Evolutionary conservation across 2,888 invertebrate genomes (phyloP).

Genomic region (Leptogaster cylindrica): DNA sequence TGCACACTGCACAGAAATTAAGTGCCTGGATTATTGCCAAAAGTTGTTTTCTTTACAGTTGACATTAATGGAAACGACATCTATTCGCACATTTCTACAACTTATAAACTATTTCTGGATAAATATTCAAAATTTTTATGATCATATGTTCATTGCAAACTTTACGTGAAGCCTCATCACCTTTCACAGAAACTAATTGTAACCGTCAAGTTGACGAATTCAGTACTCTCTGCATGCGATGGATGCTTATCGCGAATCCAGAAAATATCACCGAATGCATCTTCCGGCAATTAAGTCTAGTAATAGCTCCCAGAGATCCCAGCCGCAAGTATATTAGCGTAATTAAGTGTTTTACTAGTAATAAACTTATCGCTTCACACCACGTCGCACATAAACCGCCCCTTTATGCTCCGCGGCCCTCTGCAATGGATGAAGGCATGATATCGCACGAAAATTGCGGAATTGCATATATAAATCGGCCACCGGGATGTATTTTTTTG

Average conservation of each 20-base stretch:
- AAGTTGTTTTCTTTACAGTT: no score
- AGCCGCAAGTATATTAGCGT: slow-evolving; percentile 16
- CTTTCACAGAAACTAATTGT: slow-evolving; percentile 22
- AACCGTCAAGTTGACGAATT: background rate
- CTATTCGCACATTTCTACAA: no score
- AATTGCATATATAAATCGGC: no score
- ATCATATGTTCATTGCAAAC: no score
- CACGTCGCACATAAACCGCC: slow-evolving; percentile 17
- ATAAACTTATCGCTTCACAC: slow-evolving; percentile 31
- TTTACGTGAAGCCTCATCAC: no score
- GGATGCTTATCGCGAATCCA: background rate
- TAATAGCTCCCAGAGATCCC: slow-evolving; percentile 7
- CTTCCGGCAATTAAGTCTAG: slow-evolving; percentile 25
- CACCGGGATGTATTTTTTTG: slow-evolving; percentile 13
- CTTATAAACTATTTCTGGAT: no score
- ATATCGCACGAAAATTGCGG: no score
- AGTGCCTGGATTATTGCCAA: no score
- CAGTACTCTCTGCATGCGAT: background rate
- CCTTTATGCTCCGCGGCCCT: no score
- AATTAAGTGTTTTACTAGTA: slow-evolving; percentile 25
- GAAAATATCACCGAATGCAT: background rate
- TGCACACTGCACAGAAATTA: no score
- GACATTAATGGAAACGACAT: no score
- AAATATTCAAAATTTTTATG: no score
- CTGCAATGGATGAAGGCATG: background rate